Conservation (phyloP, 1,140 invertebrate genomes). For the Drosophila suzukii region DNA sequence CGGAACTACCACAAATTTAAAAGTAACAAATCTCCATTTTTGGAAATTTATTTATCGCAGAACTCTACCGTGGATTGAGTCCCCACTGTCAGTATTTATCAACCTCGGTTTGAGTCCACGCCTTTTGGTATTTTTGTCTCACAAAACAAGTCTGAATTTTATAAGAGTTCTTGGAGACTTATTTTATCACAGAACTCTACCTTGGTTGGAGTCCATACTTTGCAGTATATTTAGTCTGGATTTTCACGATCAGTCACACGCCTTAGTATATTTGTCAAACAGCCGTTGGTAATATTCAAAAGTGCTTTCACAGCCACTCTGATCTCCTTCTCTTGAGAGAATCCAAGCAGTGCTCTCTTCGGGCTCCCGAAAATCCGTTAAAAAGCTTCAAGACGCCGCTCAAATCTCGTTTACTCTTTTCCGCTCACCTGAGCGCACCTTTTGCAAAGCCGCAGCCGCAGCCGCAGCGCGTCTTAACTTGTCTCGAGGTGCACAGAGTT, state of each 20-base stretch:
- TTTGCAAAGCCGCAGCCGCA: constrained; percentile 13
- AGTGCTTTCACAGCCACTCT: neutral
- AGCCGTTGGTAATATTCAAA: neutral
- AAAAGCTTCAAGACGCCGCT: constrained; percentile 19
- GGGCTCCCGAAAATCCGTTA: constrained; percentile 13
- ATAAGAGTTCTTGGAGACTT: too few relatives aligned
- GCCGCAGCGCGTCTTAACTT: constrained; percentile 37
- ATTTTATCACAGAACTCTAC: too few relatives aligned
- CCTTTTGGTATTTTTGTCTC: neutral
- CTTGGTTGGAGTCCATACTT: neutral
- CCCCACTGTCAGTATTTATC: neutral
- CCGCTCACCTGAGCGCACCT: constrained; percentile 14
- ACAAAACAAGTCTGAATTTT: too few relatives aligned
- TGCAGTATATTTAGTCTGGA: neutral
- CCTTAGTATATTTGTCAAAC: neutral
- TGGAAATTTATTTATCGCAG: too few relatives aligned
- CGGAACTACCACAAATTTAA: neutral
- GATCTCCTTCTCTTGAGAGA: neutral
- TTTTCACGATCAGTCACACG: neutral
- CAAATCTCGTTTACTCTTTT: constrained; percentile 6
- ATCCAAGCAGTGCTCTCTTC: constrained; percentile 1
- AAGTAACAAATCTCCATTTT: too few relatives aligned
- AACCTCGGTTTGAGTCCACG: neutral
- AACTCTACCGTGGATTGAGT: neutral
- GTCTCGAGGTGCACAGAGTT: constrained; percentile 4